Evolutionary conservation across 2,113 vertebrate species (phyloP).

Genomic region (Alosa alosa): DNA sequence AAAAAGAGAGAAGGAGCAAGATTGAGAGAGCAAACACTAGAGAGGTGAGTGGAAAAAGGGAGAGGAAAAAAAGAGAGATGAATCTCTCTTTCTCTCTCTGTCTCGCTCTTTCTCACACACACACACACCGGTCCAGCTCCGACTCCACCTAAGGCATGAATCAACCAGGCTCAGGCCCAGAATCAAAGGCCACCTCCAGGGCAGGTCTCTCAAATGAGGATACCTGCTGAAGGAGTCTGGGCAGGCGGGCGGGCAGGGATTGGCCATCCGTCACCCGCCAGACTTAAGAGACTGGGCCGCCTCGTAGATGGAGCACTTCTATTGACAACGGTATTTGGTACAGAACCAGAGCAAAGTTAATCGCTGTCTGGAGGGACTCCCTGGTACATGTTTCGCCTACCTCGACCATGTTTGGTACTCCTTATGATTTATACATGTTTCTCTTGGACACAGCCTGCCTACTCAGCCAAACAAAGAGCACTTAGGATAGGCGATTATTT

Average conservation of each 20-base stretch:
- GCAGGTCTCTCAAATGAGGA: background rate
- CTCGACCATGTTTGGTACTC: background rate
- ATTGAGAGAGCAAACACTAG: no score
- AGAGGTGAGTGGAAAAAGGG: no score
- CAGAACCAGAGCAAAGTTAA: background rate
- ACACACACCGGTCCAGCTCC: background rate
- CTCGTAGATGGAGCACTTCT: background rate
- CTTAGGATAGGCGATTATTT: background rate
- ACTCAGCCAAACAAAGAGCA: background rate
- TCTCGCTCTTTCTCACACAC: background rate
- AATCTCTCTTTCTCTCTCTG: background rate
- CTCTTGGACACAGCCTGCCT: background rate
- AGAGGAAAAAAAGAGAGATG: background rate
- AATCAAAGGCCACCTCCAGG: background rate
- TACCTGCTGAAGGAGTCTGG: background rate
- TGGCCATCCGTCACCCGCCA: background rate
- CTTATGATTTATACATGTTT: background rate
- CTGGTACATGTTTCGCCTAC: background rate
- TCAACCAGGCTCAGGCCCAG: background rate
- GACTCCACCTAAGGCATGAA: slow-evolving; percentile 1
- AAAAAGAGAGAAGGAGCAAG: no score
- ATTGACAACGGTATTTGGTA: background rate
- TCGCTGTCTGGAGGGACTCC: background rate
- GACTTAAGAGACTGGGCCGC: background rate
- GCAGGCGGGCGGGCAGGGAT: background rate